Percentiles rank a stretch among this genome's conserved stretches.
Conservation (phyloP, 2,888 invertebrate species). For the Platynereis dumerilii region DNA sequence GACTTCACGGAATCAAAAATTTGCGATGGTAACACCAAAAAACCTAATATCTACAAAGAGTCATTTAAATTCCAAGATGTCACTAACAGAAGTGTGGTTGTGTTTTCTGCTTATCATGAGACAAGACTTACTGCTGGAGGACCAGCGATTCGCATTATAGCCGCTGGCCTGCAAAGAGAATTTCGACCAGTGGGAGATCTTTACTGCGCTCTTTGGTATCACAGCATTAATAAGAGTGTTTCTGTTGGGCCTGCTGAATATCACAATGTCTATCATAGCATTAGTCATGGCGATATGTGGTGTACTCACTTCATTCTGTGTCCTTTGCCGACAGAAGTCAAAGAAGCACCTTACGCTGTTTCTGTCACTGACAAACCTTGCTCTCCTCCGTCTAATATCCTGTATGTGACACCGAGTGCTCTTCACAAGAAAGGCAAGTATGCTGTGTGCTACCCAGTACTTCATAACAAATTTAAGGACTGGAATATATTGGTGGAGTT, state of each 20-base stretch:
- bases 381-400: conserved; percentile 7
- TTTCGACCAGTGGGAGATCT: conserved; percentile 28
- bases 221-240: conserved; percentile 1
- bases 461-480: conserved; percentile 27
- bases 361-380: conserved; percentile 24
- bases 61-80: conserved; percentile 31
- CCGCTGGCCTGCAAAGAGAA: conserved; percentile 28
- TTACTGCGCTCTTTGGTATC: conserved; percentile 34
- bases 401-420: conserved; percentile 27
- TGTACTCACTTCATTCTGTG: conserved; percentile 33
- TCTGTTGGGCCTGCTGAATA: conserved; percentile 27
- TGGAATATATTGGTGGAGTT: conserved; percentile 29
- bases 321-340: conserved; percentile 11
- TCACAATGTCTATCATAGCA: conserved; percentile 30
- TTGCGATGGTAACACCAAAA: too few relatives aligned
- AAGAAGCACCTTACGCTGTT: conserved; percentile 26
- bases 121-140: conserved; percentile 22
- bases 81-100: conserved; percentile 18
- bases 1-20: too few relatives aligned
- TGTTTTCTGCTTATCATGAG: conserved; percentile 36
- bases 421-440: conserved; percentile 6
- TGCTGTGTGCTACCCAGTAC: conserved; percentile 28
- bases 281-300: conserved; percentile 28
- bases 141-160: conserved; percentile 31
- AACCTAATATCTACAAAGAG: conserved; percentile 18